Evolutionary conservation across 2,113 vertebrate species (phyloP), one percentile per base, ranked within the genome.

Genomic region (Poeciliopsis occidentalis): DNA sequence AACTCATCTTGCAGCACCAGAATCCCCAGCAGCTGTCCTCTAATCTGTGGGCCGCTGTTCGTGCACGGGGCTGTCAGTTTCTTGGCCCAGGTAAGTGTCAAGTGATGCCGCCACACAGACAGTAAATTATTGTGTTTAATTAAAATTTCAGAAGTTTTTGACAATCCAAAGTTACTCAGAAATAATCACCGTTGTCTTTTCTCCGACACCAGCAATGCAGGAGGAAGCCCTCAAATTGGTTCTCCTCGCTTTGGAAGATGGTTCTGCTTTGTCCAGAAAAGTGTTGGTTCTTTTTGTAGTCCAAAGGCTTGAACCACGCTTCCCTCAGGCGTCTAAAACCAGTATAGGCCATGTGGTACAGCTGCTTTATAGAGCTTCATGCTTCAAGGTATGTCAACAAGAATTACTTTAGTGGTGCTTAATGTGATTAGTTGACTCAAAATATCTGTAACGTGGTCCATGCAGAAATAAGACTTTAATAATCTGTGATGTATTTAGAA

Each of bases 341-440:
- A 99, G 98, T 93, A 99, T 99, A 87, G 98, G 98, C 47, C 97
- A 99, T 22, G 98, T 99, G 92, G 98, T 99, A 84, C 98, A 99
- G 90, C 97, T 99, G 69, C 97, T 99, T 44, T 99, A 99, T 89
- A 95, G 98, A 88, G 98, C 98, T 71, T 99, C 97, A 0, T 99
- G 98, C 93, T 99, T 99, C 89, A 99, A 99, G 96, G 98, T 99
- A 94, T 26, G 73, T 47, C 51, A 67, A 5, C 80, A 64, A 41
- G 15, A 47, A 5, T 11, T 30, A 4, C 41, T 54, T 66, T 12
- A 0, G 8, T 29, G n/a, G 26, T 60, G 13, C 34, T 65, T 8
- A 47, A 10, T 30, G 27, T 8, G 7, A 30, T n/a, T 27, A 0
- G 0, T 39, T 0, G 41, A 5, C 12, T 47, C 29, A 63, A 17